A percentile compares a stretch with the other conserved stretches of the same genome.
phyloP scores from a whole-genome alignment of 2,113 vertebrate species.

The Cochlearius cochlearius region DNA sequence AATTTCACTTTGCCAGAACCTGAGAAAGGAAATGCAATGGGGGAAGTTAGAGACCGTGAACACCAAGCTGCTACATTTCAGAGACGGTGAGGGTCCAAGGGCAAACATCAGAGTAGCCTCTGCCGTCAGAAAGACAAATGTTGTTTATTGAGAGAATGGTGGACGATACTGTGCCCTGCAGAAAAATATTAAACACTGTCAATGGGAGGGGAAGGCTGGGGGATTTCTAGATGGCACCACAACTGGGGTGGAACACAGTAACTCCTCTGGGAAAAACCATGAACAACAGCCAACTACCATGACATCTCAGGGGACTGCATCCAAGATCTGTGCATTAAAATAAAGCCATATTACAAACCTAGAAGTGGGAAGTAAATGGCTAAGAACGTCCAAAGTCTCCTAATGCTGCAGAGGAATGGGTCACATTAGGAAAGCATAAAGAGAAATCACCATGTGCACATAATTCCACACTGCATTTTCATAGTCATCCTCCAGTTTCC shows the following conservation, averaged over 20 bases:
- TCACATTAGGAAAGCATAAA: background rate
- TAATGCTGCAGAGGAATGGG: background rate
- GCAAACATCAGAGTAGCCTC: background rate
- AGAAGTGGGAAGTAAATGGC: background rate
- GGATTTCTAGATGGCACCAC: background rate
- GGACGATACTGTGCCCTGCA: background rate
- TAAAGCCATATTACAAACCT: background rate
- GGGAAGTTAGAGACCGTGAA: background rate
- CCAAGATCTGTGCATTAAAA: background rate
- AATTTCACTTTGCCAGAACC: background rate
- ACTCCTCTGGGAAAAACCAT: background rate
- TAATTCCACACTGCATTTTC: background rate
- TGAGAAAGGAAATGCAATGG: background rate
- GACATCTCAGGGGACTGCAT: background rate
- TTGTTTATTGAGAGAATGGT: background rate
- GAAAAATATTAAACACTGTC: background rate
- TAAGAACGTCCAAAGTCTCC: background rate
- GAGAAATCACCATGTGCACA: background rate
- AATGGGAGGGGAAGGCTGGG: background rate
- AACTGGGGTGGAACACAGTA: background rate
- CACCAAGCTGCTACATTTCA: background rate
- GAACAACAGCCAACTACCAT: background rate
- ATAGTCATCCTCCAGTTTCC: background rate
- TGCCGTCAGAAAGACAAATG: background rate
- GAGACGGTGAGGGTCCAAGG: background rate